Base-by-base conservation (phyloP, 64 coral and sea anemone genomes). In the Stylophora pistillata region DNA sequence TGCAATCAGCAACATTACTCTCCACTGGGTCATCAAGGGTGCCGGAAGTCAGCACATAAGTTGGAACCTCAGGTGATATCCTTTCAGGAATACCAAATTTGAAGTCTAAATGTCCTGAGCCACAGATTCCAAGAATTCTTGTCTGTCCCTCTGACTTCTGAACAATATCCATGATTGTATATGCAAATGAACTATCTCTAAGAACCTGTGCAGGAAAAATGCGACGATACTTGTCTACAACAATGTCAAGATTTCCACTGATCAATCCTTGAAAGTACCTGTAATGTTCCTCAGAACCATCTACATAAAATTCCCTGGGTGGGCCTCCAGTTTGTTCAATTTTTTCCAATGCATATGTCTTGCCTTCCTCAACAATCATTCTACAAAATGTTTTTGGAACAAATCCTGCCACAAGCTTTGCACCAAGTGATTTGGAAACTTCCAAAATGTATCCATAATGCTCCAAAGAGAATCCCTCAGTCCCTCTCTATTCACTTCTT, bases 241-340 rank as follows among this genome's bases (percentile, higher is more conserved):
- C 72, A 33, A 77, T 14, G 20, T 91, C 78, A 56, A 88, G 80
- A 54, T 95, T 95, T 55, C 94, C 94, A 85, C 89, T 95, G 37
- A 95, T 95, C 11, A 95, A 66, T 26, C 94, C 94, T 82, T 91
- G 94, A 72, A 95, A 95, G 57, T 91, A 95, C 68, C 27, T 73
- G 64, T 95, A 95, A 61, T 95, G 94, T 55, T 95, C 81, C 71
- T 95, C 94, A 47, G 94, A 91, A 20, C 94, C 94, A 78, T 92
- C 64, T 10, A 95, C 64, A 27, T 91, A 91, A 85, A 95, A 82
- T 61, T 83, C 86, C 79, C 71, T 74, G 16, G 70, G 61, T 23
- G 79, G 73, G 17, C 85, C 85, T 57, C 70, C 75, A 76, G 82
- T 57, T 62, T 88, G 29, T 82, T 88, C 70, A 33, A 83, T 76